Evolutionary conservation across 2,797 vertebrate genomes (phyloP), one percentile per base, ranked within the genome.

Genomic region (Scolopax bukidnonensis): DNA sequence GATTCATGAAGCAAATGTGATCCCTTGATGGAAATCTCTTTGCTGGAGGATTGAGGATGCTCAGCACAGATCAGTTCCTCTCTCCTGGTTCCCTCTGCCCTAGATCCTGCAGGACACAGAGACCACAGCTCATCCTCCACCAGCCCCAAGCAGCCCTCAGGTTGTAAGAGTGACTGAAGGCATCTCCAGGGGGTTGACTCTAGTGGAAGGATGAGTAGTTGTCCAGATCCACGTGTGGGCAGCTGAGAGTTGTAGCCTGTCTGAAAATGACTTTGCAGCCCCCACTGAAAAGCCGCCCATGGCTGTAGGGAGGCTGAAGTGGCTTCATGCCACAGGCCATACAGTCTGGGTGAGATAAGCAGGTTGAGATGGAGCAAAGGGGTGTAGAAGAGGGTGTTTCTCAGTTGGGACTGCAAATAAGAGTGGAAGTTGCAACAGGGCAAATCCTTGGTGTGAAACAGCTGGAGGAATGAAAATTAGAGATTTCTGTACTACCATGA

Each of bases 31-130:
- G 87, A 86, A 82, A 91, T 54, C 61, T 19, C 45, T 95, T 87
- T 86, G 79, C 65, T 85, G 81, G 71, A 89, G 84, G 67, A 75
- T 21, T 73, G 76, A 92, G 75, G 87, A 61, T 38, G 70, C 73
- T 90, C 1, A 0, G 41, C 45, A 10, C 24, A 70, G 81, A 57
- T 81, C 76, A 54, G 87, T 74, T 87, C 64, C 75, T 84, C 79
- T 86, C 61, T 91, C 61, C 40, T 3, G 3, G 40, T 28, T 94
- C 60, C 40, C 63, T 80, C 57, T 40, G 50, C 41, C 23, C 47
- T 53, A 17, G 54, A 63, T 84, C 51, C 70, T 70, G 64, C 59
- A 36, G 87, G 79, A 57, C 50, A 43, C 43, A 33, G 77, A 71
- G 54, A 27, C 12, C 70, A 67, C 69, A 60, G 73, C 48, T 75